phyloP scores from a whole-genome alignment of 2,888 invertebrate genomes.

The Monochamus alternatus region DNA sequence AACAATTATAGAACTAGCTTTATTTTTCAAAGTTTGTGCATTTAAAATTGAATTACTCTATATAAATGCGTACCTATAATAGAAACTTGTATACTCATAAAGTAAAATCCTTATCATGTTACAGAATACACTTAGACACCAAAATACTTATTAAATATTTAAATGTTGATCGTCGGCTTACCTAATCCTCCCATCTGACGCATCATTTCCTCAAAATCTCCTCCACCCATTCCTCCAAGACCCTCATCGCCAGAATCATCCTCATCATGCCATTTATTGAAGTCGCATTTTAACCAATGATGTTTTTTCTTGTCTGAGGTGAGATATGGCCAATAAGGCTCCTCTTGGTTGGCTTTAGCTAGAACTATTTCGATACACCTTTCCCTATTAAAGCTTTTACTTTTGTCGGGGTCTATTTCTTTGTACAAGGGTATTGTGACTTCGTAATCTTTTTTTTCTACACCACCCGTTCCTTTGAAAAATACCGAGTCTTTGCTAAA shows the following conservation, averaged over 20 bases:
- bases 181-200: slow-evolving; percentile 80
- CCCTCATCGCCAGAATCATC: slow-evolving; percentile 91
- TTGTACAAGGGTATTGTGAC: slow-evolving; percentile 89
- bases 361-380: slow-evolving; percentile 84
- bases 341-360: slow-evolving; percentile 77
- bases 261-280: slow-evolving; percentile 98
- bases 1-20: no score
- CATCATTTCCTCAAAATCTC: slow-evolving; percentile 82
- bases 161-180: slow-evolving; percentile 59
- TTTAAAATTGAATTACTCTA: no score
- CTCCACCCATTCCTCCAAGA: slow-evolving; percentile 69
- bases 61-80: no score
- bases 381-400: slow-evolving; percentile 80
- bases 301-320: slow-evolving; percentile 90
- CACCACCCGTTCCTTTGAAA: slow-evolving; percentile 90
- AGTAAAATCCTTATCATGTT: no score
- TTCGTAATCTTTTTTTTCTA: slow-evolving; percentile 89
- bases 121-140: no score
- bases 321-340: slow-evolving; percentile 90
- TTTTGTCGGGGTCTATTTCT: slow-evolving; percentile 87
- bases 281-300: slow-evolving; percentile 97
- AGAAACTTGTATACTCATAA: no score
- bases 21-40: no score
- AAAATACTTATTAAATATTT: no score
- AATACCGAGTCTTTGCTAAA: slow-evolving; percentile 82